Conservation (phyloP, 2,113 vertebrate species). For the Sphaerodactylus townsendi region DNA sequence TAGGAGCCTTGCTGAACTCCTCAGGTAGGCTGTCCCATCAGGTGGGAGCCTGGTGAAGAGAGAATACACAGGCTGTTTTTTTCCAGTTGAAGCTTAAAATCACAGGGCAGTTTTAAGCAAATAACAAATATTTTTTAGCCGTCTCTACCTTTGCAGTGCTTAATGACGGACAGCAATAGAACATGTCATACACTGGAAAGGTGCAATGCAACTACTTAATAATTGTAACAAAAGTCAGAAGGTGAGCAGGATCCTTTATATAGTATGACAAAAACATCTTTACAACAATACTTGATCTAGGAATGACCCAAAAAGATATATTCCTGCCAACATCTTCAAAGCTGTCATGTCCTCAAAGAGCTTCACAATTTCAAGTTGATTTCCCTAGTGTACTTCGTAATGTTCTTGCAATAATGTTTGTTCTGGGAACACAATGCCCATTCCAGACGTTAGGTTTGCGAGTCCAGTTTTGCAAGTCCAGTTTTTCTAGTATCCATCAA, state of each 20-base stretch:
- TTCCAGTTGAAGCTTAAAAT: neutral
- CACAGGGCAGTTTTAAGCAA: neutral
- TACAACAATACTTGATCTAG: slow-evolving; percentile 46
- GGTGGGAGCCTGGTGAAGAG: no score
- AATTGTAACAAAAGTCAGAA: neutral
- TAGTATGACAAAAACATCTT: slow-evolving; percentile 36
- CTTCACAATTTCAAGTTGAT: slow-evolving; percentile 4
- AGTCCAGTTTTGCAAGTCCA: slow-evolving; percentile 45
- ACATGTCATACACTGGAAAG: neutral
- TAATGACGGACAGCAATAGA: neutral
- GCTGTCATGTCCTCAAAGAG: slow-evolving; percentile 45
- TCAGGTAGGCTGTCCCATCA: no score
- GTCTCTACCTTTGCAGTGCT: neutral
- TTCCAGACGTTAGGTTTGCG: slow-evolving; percentile 50
- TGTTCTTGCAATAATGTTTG: slow-evolving; percentile 56
- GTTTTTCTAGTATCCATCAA: slow-evolving; percentile 58
- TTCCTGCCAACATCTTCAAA: slow-evolving; percentile 63
- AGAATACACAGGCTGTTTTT: neutral
- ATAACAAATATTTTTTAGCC: neutral
- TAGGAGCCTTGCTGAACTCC: no score
- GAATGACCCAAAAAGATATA: slow-evolving; percentile 45
- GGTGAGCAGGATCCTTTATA: slow-evolving; percentile 13
- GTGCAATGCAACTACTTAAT: neutral
- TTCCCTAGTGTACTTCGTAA: slow-evolving; percentile 58
- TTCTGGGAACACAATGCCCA: slow-evolving; percentile 50